Conservation (phyloP, 1,140 invertebrate genomes). For the Pogonognathellus flavescens region DNA sequence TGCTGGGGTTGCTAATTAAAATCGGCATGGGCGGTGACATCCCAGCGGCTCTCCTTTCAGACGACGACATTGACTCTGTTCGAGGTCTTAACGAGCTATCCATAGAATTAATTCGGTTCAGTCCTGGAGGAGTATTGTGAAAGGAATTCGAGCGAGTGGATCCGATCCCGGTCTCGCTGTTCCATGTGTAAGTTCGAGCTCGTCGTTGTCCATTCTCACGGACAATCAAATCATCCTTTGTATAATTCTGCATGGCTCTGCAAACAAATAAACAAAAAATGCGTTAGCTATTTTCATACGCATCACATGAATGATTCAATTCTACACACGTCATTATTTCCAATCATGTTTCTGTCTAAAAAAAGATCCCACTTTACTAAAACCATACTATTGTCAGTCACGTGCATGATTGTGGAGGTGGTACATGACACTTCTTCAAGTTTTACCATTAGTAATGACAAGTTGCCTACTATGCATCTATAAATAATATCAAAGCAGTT, state of each 20-base stretch:
- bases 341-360: no score
- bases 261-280: slow-evolving; percentile 20
- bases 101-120: slow-evolving; percentile 58
- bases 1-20: slow-evolving; percentile 49
- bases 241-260: slow-evolving; percentile 66
- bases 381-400: no score
- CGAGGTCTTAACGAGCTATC: slow-evolving; percentile 51
- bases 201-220: slow-evolving; percentile 77
- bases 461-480: no score
- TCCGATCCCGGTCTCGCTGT: slow-evolving; percentile 73
- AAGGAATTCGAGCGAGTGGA: slow-evolving; percentile 56
- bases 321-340: not conserved
- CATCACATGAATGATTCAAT: not conserved
- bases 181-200: slow-evolving; percentile 82
- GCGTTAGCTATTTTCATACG: not conserved
- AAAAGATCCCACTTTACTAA: no score
- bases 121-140: slow-evolving; percentile 66
- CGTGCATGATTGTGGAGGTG: no score
- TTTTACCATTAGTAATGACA: no score
- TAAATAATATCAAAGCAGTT: no score
- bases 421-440: no score
- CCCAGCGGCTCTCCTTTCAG: slow-evolving; percentile 29
- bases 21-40: slow-evolving; percentile 61
- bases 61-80: slow-evolving; percentile 61
- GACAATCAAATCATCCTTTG: slow-evolving; percentile 67